Evolutionary conservation across 1,140 invertebrate species (phyloP), one percentile per base, ranked within the genome.

Genomic region (Charaxes varanes): DNA sequence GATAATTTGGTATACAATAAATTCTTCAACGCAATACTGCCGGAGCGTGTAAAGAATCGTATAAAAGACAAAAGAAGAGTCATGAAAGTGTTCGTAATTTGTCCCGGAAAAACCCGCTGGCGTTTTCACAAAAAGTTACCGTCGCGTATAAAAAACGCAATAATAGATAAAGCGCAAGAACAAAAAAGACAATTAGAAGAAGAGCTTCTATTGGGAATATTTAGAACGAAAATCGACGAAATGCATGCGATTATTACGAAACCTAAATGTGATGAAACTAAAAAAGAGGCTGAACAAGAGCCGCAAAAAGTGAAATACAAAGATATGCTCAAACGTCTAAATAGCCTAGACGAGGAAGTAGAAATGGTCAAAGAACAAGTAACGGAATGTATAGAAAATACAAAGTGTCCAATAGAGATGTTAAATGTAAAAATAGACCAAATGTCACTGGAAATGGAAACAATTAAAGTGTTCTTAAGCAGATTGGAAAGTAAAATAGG

Each of bases 1-100:
- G 84, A 85, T 26, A 64, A 68, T 33, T 50, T 84, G 11, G 64
- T 74, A 2, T 71, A 80, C 26, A 76, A 77, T 18, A 67, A 54
- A 33, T 56, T 72, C 11, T 65, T 79, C 13, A 64, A 26, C 2
- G 63, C 53, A 6, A 57, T 81, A 7, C 26, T 81, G 17, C 71
- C 77, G 6, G 62, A 22, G 5, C 54, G 33, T 14, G 17, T 77
- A 3, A 76, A 66, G 41, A 54, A 52, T 7, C 53, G 51, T 12
- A 65, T 79, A 1, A 66, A 65, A 23, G 63, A 59, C 24, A 78
- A 69, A 41, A 44, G 66, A 6, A 73, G 55, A 26, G 77, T 81
- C 4, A 32, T 51, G 6, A 41, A 35, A 2, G 46, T 57, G 0
- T 57, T 83, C 4, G 52, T 43, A 0, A 22, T 83, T 10, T 67